These are phyloP conservation scores for Deilephila porcellus DNA, from an alignment of 2,888 invertebrate genomes.

Conservation along the genomic window DNA sequence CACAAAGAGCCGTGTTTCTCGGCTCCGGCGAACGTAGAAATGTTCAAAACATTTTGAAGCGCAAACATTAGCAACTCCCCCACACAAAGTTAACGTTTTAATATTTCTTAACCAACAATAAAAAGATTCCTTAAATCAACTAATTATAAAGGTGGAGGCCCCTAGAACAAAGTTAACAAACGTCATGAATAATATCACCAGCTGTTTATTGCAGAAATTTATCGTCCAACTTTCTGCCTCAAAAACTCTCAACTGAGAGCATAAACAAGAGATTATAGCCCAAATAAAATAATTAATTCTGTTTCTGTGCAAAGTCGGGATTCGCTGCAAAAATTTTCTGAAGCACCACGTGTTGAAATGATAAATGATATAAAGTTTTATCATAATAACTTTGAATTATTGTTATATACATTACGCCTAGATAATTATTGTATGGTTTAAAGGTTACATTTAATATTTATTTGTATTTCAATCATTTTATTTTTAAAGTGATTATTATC, in stretches of 20 bases:
- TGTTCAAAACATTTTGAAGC: constrained; percentile 17
- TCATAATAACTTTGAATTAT: background rate
- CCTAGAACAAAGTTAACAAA: constrained; percentile 77
- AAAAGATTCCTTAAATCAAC: constrained; percentile 60
- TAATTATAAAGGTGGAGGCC: constrained; percentile 70
- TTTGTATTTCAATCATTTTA: no score
- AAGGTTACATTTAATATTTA: no score
- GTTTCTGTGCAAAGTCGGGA: constrained; percentile 38
- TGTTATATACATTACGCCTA: no score
- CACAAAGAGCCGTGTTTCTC: constrained; percentile 9
- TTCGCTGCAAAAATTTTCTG: constrained; percentile 31
- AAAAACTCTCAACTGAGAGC: constrained; percentile 76
- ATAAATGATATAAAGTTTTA: background rate
- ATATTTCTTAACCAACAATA: constrained; percentile 30
- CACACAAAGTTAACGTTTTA: constrained; percentile 27
- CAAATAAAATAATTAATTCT: constrained; percentile 69
- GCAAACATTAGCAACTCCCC: constrained; percentile 13
- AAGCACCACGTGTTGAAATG: constrained; percentile 34
- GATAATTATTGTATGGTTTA: no score
- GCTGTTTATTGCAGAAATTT: constrained; percentile 78
- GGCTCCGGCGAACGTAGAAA: background rate
- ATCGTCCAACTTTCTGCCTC: constrained; percentile 72
- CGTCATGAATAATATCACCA: constrained; percentile 79
- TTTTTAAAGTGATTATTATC: no score
- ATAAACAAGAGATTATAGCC: constrained; percentile 73